Percentiles rank a stretch among this genome's conserved stretches.
phyloP scores from a whole-genome alignment of 2,113 vertebrate genomes.

The Thinocorus orbignyianus region DNA sequence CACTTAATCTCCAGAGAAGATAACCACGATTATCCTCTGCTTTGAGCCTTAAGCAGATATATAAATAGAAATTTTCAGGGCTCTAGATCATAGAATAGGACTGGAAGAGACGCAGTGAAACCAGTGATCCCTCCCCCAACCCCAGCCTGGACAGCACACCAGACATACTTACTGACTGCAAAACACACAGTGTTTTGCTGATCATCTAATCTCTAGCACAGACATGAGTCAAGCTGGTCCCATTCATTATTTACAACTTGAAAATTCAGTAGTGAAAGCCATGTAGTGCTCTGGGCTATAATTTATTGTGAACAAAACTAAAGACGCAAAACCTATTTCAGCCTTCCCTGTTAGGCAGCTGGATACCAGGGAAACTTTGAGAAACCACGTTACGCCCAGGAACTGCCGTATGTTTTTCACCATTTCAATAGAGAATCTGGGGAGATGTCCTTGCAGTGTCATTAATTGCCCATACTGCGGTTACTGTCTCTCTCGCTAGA shows the following conservation, averaged over 20 bases:
- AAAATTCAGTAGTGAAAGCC: background rate
- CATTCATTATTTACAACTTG: constrained; percentile 50
- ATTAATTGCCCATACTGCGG: background rate
- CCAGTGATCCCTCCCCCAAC: background rate
- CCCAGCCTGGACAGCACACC: background rate
- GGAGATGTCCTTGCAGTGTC: background rate
- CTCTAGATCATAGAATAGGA: background rate
- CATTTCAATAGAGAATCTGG: background rate
- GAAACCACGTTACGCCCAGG: background rate
- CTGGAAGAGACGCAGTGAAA: background rate
- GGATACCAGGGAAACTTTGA: background rate
- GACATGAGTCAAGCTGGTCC: background rate
- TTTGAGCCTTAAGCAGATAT: background rate
- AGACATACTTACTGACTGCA: background rate
- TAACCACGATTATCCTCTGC: background rate
- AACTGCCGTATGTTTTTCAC: background rate
- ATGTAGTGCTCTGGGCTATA: background rate
- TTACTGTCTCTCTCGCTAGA: background rate
- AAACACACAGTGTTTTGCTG: background rate
- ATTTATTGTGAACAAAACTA: constrained; percentile 8
- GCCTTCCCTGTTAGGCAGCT: background rate
- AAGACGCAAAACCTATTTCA: constrained; percentile 4
- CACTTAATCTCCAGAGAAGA: background rate
- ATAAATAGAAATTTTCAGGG: constrained; percentile 16
- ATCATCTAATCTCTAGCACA: constrained; percentile 22